Evolutionary conservation across 1,140 invertebrate species (phyloP).

Genomic region (Philotrypesis tridentata): DNA sequence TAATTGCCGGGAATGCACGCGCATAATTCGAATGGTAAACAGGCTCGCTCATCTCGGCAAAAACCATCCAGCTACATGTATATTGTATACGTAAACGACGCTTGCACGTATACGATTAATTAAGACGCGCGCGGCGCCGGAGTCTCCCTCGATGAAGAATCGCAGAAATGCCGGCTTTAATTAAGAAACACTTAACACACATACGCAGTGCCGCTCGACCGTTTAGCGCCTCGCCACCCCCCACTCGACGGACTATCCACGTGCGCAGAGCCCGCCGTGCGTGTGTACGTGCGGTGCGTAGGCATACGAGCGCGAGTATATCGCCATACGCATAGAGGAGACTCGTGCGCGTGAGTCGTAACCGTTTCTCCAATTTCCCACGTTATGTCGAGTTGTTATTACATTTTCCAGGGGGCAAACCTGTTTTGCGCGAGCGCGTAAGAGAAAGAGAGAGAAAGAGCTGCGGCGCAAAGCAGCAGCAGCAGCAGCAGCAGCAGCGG

Average conservation of each 20-base stretch:
- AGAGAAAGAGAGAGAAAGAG: neutral
- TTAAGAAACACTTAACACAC: conserved; percentile 19
- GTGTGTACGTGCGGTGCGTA: too few relatives aligned
- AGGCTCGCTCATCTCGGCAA: neutral
- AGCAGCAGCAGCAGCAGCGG: too few relatives aligned
- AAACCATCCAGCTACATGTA: too few relatives aligned
- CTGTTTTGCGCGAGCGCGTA: neutral
- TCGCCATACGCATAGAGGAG: neutral
- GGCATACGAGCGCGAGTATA: neutral
- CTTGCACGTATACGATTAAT: conserved; percentile 18
- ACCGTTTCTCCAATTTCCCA: conserved; percentile 33
- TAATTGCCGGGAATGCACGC: neutral
- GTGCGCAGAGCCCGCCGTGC: neutral
- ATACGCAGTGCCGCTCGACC: neutral
- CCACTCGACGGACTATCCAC: neutral
- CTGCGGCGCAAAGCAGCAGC: conserved; percentile 30
- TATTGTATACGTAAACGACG: too few relatives aligned
- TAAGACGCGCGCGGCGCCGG: conserved; percentile 11
- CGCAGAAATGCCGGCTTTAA: conserved; percentile 27
- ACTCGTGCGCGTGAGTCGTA: neutral
- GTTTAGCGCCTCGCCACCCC: neutral
- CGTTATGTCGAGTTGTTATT: conserved; percentile 33
- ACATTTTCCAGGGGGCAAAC: conserved; percentile 2
- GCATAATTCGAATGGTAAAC: neutral
- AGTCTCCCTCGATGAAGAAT: neutral